phyloP scores from a whole-genome alignment of 2,797 vertebrate genomes.

The Lophotriccus pileatus region DNA sequence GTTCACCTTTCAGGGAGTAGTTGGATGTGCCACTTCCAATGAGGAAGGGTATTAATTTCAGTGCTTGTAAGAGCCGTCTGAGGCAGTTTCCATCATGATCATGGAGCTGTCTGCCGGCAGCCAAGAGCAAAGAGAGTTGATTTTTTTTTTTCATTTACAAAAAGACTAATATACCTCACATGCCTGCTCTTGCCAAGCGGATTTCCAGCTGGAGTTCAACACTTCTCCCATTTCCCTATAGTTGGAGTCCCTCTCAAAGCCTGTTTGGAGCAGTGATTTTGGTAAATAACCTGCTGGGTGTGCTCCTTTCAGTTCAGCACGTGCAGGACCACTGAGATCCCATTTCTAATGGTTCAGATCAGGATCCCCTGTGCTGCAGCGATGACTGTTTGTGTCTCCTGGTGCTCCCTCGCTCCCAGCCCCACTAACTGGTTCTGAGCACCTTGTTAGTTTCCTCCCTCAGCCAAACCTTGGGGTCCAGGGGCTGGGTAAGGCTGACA shows the following conservation, averaged over 20 bases:
- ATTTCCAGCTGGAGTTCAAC: neutral
- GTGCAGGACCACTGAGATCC: rapidly evolving
- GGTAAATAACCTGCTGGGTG: neutral
- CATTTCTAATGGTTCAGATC: neutral
- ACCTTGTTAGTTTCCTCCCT: neutral
- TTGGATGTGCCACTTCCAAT: neutral
- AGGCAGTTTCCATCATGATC: neutral
- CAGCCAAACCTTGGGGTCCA: rapidly evolving
- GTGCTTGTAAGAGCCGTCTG: neutral
- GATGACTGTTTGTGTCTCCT: neutral
- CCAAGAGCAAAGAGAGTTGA: neutral
- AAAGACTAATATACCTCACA: neutral
- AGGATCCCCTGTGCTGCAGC: neutral
- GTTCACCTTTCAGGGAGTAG: neutral
- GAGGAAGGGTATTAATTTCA: neutral
- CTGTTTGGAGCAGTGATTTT: neutral
- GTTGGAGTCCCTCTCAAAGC: neutral
- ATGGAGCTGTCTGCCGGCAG: slow-evolving; percentile 16
- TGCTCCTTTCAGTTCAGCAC: neutral
- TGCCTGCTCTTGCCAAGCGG: neutral
- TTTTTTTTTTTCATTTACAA: neutral
- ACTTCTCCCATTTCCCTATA: neutral
- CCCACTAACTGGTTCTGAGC: neutral
- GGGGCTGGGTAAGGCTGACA: neutral
- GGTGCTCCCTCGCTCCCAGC: neutral